Base-by-base conservation (phyloP, 2,113 vertebrate species). In the Otolemur garnettii region DNA sequence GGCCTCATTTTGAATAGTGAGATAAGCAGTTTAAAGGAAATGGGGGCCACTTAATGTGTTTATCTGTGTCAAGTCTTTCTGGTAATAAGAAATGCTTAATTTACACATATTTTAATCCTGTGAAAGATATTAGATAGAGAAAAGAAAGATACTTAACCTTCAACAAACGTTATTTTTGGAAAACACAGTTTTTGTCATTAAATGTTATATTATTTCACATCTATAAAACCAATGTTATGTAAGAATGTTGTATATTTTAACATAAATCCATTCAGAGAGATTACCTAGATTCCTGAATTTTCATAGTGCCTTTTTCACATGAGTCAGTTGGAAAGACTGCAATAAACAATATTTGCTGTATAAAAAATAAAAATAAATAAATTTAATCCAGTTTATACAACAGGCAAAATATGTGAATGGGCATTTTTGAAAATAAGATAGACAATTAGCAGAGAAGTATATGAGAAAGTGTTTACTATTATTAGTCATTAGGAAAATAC, bases 221-320 rank as follows among this genome's bases (percentile, higher is more conserved):
- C 97, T 98, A 97, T 98, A 98, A 97, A 98, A 97, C 97, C 98
- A 93, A 98, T 96, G 96, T 97, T 97, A 96, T 94, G 97, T 97
- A 95, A 91, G 93, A 97, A 93, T 95, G 96, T 97, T 98, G 97
- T 98, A 98, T 97, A 98, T 98, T 98, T 97, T 97, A 97, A 96
- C 97, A 98, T 97, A 97, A 98, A 96, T 97, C 97, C 98, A 98
- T 98, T 98, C 98, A 98, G 98, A 98, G 94, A 98, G 81, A 98
- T 97, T 98, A 95, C 98, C 98, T 99, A 98, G 96, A 96, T 98
- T 96, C 98, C 98, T 98, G 99, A 98, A 98, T 98, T 98, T 98
- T 99, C 98, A 98, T 99, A 98, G 99, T 99, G 99, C 99, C 99
- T 99, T 99, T 99, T 99, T 98, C 98, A 98, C 98, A 96, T 93